Percentiles rank a stretch among this genome's conserved stretches.
These are phyloP conservation scores for Drosophila pallidifrons DNA, from an alignment of 1,140 invertebrate genomes.

Conservation along the genomic window DNA sequence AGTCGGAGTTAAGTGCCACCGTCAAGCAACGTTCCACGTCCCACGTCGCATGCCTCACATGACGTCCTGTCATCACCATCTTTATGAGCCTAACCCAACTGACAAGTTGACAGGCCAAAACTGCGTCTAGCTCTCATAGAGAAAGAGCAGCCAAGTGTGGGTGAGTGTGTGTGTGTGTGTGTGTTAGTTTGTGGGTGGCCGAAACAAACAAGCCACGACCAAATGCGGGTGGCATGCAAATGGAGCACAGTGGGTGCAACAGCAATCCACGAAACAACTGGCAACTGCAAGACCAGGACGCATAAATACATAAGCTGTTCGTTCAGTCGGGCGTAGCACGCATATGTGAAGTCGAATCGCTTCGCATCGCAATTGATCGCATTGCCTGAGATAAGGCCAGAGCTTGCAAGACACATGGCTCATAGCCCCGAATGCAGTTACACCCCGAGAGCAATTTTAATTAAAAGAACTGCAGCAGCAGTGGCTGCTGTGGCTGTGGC, in stretches of 20 bases:
- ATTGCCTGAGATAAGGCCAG: not conserved
- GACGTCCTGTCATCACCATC: constrained; percentile 55
- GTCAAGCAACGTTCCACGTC: not conserved
- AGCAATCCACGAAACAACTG: not conserved
- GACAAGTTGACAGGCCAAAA: constrained; percentile 67
- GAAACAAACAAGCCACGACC: constrained; percentile 53
- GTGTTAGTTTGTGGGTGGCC: constrained; percentile 8
- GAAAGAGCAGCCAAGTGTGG: not conserved
- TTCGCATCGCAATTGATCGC: not conserved
- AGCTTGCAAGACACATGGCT: constrained; percentile 31
- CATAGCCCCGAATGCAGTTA: constrained; percentile 20
- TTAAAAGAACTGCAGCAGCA: constrained; percentile 46
- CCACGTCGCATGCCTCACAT: constrained; percentile 3
- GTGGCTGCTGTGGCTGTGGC: constrained; percentile 20
- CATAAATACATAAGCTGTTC: constrained; percentile 5
- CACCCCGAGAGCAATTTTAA: constrained; percentile 54
- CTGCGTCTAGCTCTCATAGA: constrained; percentile 6
- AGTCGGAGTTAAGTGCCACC: constrained; percentile 58
- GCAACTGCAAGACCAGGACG: not conserved
- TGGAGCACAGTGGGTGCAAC: constrained; percentile 40
- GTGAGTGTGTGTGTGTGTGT: not conserved
- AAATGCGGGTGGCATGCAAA: constrained; percentile 57
- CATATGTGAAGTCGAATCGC: constrained; percentile 9
- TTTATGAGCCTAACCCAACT: constrained; percentile 62
- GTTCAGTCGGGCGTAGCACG: not conserved